Conservation (phyloP, 2,888 invertebrate species). For the Serripes groenlandicus region DNA sequence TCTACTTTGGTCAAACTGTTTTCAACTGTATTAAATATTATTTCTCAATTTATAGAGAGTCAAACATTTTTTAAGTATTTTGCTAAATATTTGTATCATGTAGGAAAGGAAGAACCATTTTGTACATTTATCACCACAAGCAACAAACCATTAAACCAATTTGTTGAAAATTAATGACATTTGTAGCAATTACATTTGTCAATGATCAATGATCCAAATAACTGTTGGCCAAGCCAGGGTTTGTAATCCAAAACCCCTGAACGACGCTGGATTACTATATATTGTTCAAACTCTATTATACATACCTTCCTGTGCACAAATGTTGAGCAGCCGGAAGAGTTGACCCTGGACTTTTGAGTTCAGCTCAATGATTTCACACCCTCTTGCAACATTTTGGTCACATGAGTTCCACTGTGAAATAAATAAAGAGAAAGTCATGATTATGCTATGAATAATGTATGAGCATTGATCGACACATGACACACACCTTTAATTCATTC, state of each 20-base stretch:
- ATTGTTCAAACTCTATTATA: background rate
- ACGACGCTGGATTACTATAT: too few relatives aligned
- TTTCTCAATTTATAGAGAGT: background rate
- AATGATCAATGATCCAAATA: too few relatives aligned
- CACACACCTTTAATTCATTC: too few relatives aligned
- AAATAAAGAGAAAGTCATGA: slow-evolving; percentile 4
- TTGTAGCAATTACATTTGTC: too few relatives aligned
- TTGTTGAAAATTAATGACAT: too few relatives aligned
- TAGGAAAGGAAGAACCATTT: too few relatives aligned
- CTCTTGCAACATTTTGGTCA: slow-evolving; percentile 85
- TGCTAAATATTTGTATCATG: too few relatives aligned
- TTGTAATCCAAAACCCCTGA: too few relatives aligned
- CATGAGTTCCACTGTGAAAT: slow-evolving; percentile 83
- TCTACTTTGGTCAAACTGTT: background rate
- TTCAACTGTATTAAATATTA: background rate
- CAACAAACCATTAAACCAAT: too few relatives aligned
- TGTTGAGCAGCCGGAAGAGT: slow-evolving; percentile 84
- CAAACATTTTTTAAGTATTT: background rate
- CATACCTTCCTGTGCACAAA: slow-evolving; percentile 84
- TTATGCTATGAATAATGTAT: background rate
- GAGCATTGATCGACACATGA: slow-evolving; percentile 4
- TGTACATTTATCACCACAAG: too few relatives aligned
- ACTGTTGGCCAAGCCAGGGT: too few relatives aligned
- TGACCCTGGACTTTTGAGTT: slow-evolving; percentile 86
- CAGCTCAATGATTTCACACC: slow-evolving; percentile 85